Percentiles rank a stretch among this genome's conserved stretches.
Conservation (phyloP, 2,888 invertebrate genomes). For the Calliscelio sp. region DNA sequence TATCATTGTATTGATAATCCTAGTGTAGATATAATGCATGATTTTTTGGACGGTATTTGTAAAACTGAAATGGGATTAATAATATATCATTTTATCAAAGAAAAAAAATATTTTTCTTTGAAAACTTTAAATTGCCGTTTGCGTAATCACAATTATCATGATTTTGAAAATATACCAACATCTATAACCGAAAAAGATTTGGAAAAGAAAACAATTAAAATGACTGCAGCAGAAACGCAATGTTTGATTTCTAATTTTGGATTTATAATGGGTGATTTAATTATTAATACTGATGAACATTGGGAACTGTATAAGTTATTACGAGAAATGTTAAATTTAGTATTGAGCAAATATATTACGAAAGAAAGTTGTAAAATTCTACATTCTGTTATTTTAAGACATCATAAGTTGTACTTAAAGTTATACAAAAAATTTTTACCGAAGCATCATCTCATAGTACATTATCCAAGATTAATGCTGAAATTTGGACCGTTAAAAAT, state of each 20-base stretch:
- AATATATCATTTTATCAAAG: conserved; percentile 19
- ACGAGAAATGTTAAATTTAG: not conserved
- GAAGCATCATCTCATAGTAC: conserved; percentile 33
- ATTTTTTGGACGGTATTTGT: conserved; percentile 42
- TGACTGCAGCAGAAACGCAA: too few relatives aligned
- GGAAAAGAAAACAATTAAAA: too few relatives aligned
- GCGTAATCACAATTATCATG: conserved; percentile 19
- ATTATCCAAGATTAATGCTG: conserved; percentile 34
- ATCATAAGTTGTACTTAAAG: not conserved
- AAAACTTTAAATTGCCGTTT: conserved; percentile 44
- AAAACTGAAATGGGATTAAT: conserved; percentile 38
- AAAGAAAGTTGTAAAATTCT: not conserved
- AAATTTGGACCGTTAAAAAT: conserved; percentile 40
- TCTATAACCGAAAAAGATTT: too few relatives aligned
- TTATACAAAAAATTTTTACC: conserved; percentile 40
- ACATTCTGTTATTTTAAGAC: not conserved
- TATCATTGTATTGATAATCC: conserved; percentile 37
- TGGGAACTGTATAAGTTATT: conserved; percentile 11
- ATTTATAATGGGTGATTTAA: too few relatives aligned
- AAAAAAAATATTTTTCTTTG: conserved; percentile 27
- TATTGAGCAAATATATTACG: not conserved
- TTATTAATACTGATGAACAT: not conserved
- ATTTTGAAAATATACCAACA: conserved; percentile 30
- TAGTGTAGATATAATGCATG: conserved; percentile 49
- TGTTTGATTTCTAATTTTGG: too few relatives aligned